Evolutionary conservation across 2,888 invertebrate species (phyloP).

Genomic region (Tuberolachnus salignus): DNA sequence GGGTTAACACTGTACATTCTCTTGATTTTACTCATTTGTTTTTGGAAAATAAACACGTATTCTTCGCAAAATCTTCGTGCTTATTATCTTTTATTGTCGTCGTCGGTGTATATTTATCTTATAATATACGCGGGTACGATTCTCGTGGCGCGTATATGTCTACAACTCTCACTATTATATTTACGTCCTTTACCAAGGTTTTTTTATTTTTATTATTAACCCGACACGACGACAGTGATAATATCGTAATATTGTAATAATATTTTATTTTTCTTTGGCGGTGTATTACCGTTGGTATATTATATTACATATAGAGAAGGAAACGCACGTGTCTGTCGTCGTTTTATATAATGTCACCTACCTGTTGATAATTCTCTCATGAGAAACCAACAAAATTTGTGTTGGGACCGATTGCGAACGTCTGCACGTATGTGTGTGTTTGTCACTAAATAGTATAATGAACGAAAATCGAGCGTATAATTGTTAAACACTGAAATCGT

Average conservation of each 20-base stretch:
- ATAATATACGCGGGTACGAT: too few relatives aligned
- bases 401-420: too few relatives aligned
- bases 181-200: slow-evolving; percentile 21
- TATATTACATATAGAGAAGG: background rate
- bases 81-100: too few relatives aligned
- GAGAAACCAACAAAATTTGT: slow-evolving; percentile 13
- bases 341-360: background rate
- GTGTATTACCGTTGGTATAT: background rate
- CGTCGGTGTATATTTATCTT: too few relatives aligned
- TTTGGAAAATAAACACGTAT: too few relatives aligned
- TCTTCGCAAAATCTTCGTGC: too few relatives aligned
- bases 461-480: background rate
- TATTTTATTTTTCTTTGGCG: slow-evolving; percentile 13
- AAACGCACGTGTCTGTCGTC: slow-evolving; percentile 41
- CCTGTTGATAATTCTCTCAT: slow-evolving; percentile 19
- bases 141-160: too few relatives aligned
- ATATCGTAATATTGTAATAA: slow-evolving; percentile 16
- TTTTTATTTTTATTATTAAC: background rate
- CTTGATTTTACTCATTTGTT: too few relatives aligned
- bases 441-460: too few relatives aligned
- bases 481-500: background rate
- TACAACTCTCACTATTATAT: background rate
- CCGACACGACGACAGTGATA: slow-evolving; percentile 1
- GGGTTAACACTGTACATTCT: too few relatives aligned
- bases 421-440: too few relatives aligned